Conservation (phyloP, 1,140 invertebrate species). For the Zaprionus lachaisei region DNA sequence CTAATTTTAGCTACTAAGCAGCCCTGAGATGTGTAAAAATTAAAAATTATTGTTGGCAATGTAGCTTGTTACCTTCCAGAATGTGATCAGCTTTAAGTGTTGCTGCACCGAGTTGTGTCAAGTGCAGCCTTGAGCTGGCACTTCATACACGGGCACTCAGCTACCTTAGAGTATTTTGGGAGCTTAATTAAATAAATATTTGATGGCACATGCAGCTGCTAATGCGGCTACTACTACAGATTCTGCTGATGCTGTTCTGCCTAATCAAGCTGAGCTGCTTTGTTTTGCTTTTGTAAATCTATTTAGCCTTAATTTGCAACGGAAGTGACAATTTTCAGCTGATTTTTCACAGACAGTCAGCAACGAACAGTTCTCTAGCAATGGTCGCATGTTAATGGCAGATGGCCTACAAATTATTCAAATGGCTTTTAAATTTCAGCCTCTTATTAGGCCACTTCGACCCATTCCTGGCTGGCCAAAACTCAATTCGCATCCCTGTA, state of each 20-base stretch:
- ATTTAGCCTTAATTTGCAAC: not conserved
- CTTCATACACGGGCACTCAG: not conserved
- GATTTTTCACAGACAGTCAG: not conserved
- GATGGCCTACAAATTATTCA: conserved; percentile 27
- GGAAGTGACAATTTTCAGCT: not conserved
- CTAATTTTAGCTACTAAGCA: no score
- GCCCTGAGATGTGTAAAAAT: no score
- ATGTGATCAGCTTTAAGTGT: no score
- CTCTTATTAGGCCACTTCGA: conserved; percentile 23
- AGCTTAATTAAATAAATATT: not conserved
- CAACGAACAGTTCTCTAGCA: not conserved
- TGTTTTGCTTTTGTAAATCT: not conserved
- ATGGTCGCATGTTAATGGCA: conserved; percentile 9
- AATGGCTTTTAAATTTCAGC: conserved; percentile 31
- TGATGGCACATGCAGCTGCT: not conserved
- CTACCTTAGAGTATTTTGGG: not conserved
- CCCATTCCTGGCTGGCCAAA: not conserved
- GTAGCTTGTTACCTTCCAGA: no score
- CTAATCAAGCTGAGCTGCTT: not conserved
- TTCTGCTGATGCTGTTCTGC: not conserved
- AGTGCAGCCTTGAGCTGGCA: not conserved
- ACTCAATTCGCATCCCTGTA: not conserved
- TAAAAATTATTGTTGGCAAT: no score
- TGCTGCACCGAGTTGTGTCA: no score
- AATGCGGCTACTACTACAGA: no score